These are phyloP conservation scores for Neoseiulus cucumeris DNA, from an alignment of 1,140 invertebrate species.

Conservation along the genomic window DNA sequence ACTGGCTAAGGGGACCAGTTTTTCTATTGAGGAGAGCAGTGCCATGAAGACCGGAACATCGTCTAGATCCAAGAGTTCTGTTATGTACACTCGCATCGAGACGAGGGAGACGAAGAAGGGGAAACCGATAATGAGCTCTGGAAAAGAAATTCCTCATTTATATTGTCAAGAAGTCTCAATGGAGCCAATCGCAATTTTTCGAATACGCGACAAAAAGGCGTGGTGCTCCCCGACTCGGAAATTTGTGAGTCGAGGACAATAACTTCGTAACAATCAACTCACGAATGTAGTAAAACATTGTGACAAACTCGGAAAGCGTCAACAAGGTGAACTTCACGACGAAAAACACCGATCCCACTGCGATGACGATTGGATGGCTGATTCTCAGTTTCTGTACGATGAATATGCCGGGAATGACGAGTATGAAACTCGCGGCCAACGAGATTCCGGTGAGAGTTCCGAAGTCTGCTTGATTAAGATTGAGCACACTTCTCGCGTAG, in stretches of 20 bases:
- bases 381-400: neutral
- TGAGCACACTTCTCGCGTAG: neutral
- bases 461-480: neutral
- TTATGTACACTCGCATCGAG: neutral
- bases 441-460: neutral
- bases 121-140: neutral
- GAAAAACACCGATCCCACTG: neutral
- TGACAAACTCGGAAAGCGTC: neutral
- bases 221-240: too few species aligned
- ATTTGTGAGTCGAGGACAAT: too few species aligned
- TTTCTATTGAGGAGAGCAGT: neutral
- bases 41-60: neutral
- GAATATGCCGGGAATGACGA: neutral
- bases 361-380: neutral
- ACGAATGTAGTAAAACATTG: neutral
- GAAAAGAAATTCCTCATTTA: too few species aligned
- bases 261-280: too few species aligned
- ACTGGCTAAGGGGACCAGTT: neutral
- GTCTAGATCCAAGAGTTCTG: neutral
- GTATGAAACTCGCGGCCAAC: neutral
- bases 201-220: too few species aligned
- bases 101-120: neutral
- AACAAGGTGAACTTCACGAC: neutral
- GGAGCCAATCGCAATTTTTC: too few species aligned
- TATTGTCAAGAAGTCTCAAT: neutral